A percentile compares a stretch with the other conserved stretches of the same genome.
These are phyloP conservation scores for Hyphantria cunea DNA, from an alignment of 1,140 invertebrate species.

Conservation along the genomic window DNA sequence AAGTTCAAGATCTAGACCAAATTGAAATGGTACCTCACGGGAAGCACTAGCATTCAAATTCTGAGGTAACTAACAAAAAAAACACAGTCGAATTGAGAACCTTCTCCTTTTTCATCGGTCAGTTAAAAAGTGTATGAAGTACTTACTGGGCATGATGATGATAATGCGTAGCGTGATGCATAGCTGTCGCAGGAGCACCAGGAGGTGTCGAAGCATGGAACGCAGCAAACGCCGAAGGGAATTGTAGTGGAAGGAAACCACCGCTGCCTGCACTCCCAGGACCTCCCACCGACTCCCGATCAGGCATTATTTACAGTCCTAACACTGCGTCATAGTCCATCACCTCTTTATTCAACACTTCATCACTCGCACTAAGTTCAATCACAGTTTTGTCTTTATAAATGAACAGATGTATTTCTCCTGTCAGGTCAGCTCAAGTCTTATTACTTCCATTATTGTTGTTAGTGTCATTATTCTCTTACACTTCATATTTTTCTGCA, in stretches of 20 bases:
- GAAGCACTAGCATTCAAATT: no score
- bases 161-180: constrained; percentile 75
- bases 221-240: constrained; percentile 85
- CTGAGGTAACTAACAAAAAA: no score
- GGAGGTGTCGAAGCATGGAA: constrained; percentile 81
- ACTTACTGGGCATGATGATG: constrained; percentile 79
- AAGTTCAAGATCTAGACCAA: no score
- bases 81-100: no score
- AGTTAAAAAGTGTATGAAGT: neutral
- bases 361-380: constrained; percentile 34
- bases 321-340: constrained; percentile 51
- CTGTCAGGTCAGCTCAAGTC: constrained; percentile 69
- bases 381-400: constrained; percentile 29
- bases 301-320: constrained; percentile 77
- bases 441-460: constrained; percentile 56
- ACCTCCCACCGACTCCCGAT: constrained; percentile 77
- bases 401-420: constrained; percentile 13
- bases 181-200: constrained; percentile 60
- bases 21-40: no score
- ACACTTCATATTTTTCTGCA: constrained; percentile 42
- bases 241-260: constrained; percentile 82
- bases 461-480: constrained; percentile 47
- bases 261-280: constrained; percentile 72
- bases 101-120: no score
- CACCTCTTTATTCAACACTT: constrained; percentile 35